Conservation (phyloP, 1,140 invertebrate species). For the Grapholita molesta region DNA sequence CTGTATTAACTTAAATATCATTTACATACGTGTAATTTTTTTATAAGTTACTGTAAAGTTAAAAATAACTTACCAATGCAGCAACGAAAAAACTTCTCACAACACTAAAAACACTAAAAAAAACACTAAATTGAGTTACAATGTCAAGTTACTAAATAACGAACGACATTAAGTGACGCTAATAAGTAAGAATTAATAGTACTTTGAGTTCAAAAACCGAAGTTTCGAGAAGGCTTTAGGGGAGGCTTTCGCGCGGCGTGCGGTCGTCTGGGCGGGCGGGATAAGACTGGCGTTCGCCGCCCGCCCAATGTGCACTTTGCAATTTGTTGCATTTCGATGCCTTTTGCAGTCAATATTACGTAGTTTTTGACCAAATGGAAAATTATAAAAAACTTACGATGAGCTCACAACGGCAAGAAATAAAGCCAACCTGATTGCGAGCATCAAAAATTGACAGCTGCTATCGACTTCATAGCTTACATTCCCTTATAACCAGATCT, state of each 20-base stretch:
- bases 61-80: neutral
- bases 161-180: neutral
- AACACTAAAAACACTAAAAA: neutral
- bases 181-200: neutral
- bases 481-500: no score
- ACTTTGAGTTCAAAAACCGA: neutral
- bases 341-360: neutral
- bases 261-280: constrained; percentile 1
- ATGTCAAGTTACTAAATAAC: neutral
- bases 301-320: neutral
- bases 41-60: no score
- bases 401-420: no score
- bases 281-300: neutral
- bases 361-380: neutral
- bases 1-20: no score
- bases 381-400: no score
- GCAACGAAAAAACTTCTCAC: neutral
- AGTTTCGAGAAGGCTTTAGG: neutral
- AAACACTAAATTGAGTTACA: neutral
- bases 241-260: neutral
- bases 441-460: no score
- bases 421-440: no score
- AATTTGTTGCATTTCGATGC: neutral
- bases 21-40: no score
- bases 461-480: no score